A percentile compares a stretch with the other conserved stretches of the same genome.
These are phyloP conservation scores for Schrankia costaestrigalis DNA, from an alignment of 2,888 invertebrate genomes.

Conservation along the genomic window DNA sequence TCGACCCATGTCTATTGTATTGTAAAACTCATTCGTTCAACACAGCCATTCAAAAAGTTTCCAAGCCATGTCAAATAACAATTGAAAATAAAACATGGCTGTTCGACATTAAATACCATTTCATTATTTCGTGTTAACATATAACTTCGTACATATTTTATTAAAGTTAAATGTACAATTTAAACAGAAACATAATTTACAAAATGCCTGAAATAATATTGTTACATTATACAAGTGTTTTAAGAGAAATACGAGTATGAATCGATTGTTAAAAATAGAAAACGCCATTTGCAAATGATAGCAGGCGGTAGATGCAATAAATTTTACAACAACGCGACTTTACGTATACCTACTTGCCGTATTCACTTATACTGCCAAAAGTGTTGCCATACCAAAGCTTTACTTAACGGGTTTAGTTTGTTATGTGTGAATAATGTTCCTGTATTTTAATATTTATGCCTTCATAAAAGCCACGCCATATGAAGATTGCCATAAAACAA, in stretches of 20 bases:
- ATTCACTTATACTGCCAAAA: conserved; percentile 9
- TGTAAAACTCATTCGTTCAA: conserved; percentile 1
- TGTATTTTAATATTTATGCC: conserved; percentile 11
- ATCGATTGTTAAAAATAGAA: conserved; percentile 36
- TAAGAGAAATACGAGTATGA: conserved; percentile 29
- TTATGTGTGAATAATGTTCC: conserved; percentile 4
- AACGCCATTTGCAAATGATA: conserved; percentile 30
- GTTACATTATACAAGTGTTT: conserved; percentile 41
- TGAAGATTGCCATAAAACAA: conserved; percentile 1
- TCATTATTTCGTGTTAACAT: conserved; percentile 23
- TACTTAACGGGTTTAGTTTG: conserved; percentile 10
- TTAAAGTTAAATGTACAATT: conserved; percentile 28
- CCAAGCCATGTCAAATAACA: conserved; percentile 13
- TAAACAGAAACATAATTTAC: conserved; percentile 37
- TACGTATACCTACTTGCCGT: no score
- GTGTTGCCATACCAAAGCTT: conserved; percentile 5
- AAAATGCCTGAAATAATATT: conserved; percentile 37
- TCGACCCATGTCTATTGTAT: no score
- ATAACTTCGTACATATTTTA: conserved; percentile 28
- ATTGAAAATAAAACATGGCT: conserved; percentile 10
- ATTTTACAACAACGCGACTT: conserved; percentile 19
- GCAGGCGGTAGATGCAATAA: conserved; percentile 29
- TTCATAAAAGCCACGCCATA: conserved; percentile 1
- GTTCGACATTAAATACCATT: conserved; percentile 16
- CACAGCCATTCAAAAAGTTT: not conserved